Evolutionary conservation across 2,888 invertebrate genomes (phyloP).

Genomic region (Xestobium rufovillosum): DNA sequence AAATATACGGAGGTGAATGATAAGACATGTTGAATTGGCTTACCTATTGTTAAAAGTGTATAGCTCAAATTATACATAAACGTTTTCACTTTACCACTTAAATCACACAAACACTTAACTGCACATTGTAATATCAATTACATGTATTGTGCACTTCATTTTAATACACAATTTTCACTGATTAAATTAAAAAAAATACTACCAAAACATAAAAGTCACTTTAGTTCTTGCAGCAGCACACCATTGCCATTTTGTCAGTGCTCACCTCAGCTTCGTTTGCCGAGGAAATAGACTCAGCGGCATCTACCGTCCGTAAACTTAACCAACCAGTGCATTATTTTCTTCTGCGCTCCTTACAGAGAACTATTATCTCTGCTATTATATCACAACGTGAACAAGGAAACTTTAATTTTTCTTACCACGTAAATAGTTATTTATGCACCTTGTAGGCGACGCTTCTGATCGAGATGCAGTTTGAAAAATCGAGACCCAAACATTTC

Average conservation of each 20-base stretch:
- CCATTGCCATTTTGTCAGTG: constrained; percentile 47
- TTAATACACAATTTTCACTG: constrained; percentile 30
- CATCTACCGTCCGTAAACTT: too few relatives aligned
- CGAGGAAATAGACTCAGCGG: too few relatives aligned
- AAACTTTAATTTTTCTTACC: too few relatives aligned
- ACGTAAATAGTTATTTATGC: too few relatives aligned
- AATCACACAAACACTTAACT: constrained; percentile 30
- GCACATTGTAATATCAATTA: constrained; percentile 28
- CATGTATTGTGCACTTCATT: constrained; percentile 31
- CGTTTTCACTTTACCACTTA: constrained; percentile 30
- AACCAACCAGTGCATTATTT: too few relatives aligned
- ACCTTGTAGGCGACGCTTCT: too few relatives aligned
- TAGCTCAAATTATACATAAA: constrained; percentile 40
- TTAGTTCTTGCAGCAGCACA: constrained; percentile 40
- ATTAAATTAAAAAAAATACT: constrained; percentile 26
- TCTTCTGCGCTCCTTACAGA: too few relatives aligned
- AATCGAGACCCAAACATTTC: too few relatives aligned
- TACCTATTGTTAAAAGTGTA: constrained; percentile 44
- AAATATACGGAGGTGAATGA: constrained; percentile 42
- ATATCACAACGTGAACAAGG: too few relatives aligned
- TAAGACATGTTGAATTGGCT: constrained; percentile 42
- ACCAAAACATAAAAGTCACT: constrained; percentile 40
- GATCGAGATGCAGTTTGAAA: too few relatives aligned
- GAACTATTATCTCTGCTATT: too few relatives aligned
- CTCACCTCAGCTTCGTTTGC: constrained; percentile 29